A percentile compares a stretch with the other conserved stretches of the same genome.
Evolutionary conservation across 2,888 invertebrate genomes (phyloP).

Genomic region (Heliconius hortense): DNA sequence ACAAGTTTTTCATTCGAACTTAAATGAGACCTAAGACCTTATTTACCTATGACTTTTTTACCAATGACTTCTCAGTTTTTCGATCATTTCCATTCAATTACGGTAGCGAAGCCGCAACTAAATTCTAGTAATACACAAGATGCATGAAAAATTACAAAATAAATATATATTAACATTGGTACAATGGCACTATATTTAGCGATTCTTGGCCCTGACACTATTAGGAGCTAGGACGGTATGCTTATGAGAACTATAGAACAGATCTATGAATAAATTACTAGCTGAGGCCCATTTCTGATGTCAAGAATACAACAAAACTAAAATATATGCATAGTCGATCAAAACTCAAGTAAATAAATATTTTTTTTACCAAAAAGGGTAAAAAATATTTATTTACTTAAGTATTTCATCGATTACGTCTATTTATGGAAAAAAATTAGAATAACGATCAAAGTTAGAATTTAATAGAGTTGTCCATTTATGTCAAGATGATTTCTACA

Average conservation of each 20-base stretch:
- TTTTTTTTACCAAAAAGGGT: neutral
- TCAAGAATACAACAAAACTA: too few species aligned
- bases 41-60: too few species aligned
- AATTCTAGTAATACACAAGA: neutral
- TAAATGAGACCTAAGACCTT: too few species aligned
- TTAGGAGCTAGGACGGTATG: conserved; percentile 17
- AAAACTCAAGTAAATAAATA: neutral
- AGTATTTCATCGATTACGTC: neutral
- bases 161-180: conserved; percentile 4
- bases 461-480: too few species aligned
- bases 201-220: conserved; percentile 30
- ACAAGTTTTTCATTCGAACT: too few species aligned
- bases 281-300: conserved; percentile 4
- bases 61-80: too few species aligned
- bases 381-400: too few species aligned
- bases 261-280: conserved; percentile 13
- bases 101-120: neutral
- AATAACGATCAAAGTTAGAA: neutral
- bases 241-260: conserved; percentile 2
- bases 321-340: neutral
- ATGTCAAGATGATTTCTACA: too few species aligned
- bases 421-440: neutral
- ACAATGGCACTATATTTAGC: conserved; percentile 29
- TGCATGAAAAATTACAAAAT: neutral
- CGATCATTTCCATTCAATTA: neutral